Evolutionary conservation across 2,888 invertebrate genomes (phyloP).

Genomic region (Cheilosia impressa): DNA sequence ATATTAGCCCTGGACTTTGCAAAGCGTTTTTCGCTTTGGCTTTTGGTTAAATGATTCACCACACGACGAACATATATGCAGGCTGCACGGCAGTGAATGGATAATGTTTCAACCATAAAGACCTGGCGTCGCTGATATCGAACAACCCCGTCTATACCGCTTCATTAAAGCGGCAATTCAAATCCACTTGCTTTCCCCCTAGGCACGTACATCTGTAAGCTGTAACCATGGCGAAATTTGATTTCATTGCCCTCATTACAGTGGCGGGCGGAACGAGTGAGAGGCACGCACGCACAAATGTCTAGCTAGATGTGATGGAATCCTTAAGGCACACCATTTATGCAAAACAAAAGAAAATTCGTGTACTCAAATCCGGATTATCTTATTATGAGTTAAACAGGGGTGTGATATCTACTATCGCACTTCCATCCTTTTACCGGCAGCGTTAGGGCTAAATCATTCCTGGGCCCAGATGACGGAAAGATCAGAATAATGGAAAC

Average conservation of each 20-base stretch:
- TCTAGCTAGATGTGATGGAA: not conserved
- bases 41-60: not conserved
- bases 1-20: conserved; percentile 18
- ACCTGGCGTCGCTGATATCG: too few species aligned
- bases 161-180: conserved; percentile 37
- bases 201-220: conserved; percentile 8
- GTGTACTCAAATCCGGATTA: conserved; percentile 46
- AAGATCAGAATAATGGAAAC: conserved; percentile 1
- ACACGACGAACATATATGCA: not conserved
- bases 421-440: not conserved
- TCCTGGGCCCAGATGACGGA: not conserved
- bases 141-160: not conserved
- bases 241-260: conserved; percentile 35
- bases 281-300: not conserved
- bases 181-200: conserved; percentile 8
- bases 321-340: not conserved
- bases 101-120: not conserved
- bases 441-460: conserved; percentile 4
- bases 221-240: conserved; percentile 7
- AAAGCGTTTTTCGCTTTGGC: conserved; percentile 19
- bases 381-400: conserved; percentile 16
- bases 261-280: not conserved
- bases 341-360: conserved; percentile 2
- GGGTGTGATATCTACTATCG: not conserved
- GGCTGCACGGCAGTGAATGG: not conserved